Conservation (phyloP, 2,888 invertebrate genomes). For the Caenorhabditis becei region DNA sequence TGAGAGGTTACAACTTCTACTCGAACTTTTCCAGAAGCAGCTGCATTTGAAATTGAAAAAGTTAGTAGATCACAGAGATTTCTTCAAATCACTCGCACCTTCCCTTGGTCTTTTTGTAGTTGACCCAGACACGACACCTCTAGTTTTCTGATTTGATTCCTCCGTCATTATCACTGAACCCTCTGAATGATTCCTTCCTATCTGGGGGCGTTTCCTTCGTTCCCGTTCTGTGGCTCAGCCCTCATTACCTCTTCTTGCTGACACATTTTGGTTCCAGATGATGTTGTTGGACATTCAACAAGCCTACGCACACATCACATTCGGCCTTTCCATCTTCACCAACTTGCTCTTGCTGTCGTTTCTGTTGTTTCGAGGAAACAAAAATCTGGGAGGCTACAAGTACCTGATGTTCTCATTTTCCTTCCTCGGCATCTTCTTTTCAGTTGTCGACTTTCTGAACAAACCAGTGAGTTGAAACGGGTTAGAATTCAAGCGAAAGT, state of each 20-base stretch:
- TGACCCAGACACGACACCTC: too few species aligned
- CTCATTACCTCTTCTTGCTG: too few species aligned
- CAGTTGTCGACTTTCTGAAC: constrained; percentile 48
- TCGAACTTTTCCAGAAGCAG: too few species aligned
- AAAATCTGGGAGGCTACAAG: constrained; percentile 48
- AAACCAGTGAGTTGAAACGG: constrained; percentile 50
- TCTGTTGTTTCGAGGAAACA: constrained; percentile 34
- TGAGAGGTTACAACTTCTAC: too few species aligned
- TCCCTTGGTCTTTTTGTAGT: too few species aligned
- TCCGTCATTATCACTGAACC: not conserved
- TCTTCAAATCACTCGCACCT: too few species aligned
- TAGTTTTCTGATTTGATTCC: not conserved
- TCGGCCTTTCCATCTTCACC: constrained; percentile 36
- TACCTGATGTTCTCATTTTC: constrained; percentile 57
- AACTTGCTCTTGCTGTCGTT: constrained; percentile 40
- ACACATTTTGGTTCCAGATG: constrained; percentile 27
- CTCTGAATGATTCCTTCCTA: not conserved
- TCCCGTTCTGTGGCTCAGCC: not conserved
- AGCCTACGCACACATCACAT: constrained; percentile 46
- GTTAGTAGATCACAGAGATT: too few species aligned
- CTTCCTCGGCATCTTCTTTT: constrained; percentile 43
- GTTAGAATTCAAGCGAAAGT: not conserved
- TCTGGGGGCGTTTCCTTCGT: not conserved
- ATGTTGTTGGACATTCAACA: constrained; percentile 49
- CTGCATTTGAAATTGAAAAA: too few species aligned